Percentiles rank a stretch among this genome's conserved stretches.
Evolutionary conservation across 1,140 invertebrate genomes (phyloP).

Genomic region (Brachionus rotundiformis): DNA sequence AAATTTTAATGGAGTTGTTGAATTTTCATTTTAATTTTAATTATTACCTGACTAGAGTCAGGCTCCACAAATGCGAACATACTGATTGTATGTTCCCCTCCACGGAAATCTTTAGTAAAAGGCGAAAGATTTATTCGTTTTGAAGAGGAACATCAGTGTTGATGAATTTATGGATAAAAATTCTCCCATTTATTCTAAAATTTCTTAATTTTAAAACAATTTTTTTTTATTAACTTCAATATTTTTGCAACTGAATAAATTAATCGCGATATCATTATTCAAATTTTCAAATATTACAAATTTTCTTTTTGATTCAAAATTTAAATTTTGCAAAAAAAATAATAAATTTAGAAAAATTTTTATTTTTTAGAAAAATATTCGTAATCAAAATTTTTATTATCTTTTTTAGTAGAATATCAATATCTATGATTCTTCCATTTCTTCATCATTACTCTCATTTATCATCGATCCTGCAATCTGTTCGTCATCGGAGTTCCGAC

Average conservation of each 20-base stretch:
- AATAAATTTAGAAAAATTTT: neutral
- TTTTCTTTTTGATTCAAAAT: too few species aligned
- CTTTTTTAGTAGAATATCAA: neutral
- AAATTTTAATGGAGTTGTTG: too few species aligned
- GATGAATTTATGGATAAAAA: neutral
- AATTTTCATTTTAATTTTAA: conserved; percentile 32
- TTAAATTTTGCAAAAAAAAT: too few species aligned
- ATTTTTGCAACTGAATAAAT: too few species aligned
- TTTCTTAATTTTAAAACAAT: neutral
- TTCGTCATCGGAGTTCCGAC: neutral
- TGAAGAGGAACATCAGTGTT: conserved; percentile 44
- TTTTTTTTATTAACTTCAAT: neutral
- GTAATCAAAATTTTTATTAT: neutral
- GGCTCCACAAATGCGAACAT: conserved; percentile 29
- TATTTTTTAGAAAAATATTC: neutral
- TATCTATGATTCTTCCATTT: conserved; percentile 6
- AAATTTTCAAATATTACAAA: too few species aligned
- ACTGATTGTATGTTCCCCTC: conserved; percentile 39
- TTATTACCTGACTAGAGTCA: conserved; percentile 37
- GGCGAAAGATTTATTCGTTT: conserved; percentile 46
- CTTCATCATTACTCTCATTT: neutral
- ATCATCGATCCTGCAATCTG: neutral
- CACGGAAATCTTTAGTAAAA: conserved; percentile 48
- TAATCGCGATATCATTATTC: too few species aligned
- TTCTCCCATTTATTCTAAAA: neutral